Evolutionary conservation across 2,888 invertebrate genomes (phyloP).

Genomic region (Archips xylosteana): DNA sequence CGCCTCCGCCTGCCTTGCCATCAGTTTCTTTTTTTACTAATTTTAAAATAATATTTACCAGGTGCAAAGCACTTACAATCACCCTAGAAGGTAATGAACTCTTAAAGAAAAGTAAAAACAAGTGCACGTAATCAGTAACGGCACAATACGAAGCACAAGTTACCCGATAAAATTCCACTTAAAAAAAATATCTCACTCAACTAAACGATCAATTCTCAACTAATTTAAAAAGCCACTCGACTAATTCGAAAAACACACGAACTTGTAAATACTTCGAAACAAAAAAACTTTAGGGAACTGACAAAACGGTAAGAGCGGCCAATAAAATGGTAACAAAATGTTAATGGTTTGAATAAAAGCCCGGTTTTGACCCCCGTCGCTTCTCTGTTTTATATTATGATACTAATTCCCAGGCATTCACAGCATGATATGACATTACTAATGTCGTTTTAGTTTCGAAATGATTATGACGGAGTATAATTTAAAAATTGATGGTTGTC

Average conservation of each 20-base stretch:
- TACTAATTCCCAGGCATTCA: constrained; percentile 35
- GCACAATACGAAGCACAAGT: not conserved
- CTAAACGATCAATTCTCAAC: constrained; percentile 2
- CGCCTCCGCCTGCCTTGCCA: no score
- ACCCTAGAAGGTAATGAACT: no score
- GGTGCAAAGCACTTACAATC: no score
- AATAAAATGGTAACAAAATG: constrained; percentile 48
- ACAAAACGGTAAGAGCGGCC: constrained; percentile 43
- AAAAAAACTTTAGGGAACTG: constrained; percentile 34
- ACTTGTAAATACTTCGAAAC: constrained; percentile 20
- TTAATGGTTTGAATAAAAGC: constrained; percentile 42
- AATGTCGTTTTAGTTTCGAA: constrained; percentile 42
- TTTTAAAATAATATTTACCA: no score
- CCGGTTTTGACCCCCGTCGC: constrained; percentile 43
- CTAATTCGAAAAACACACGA: constrained; percentile 40
- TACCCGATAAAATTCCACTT: not conserved
- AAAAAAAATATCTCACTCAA: not conserved
- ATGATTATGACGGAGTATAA: constrained; percentile 36
- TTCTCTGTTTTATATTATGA: constrained; percentile 23
- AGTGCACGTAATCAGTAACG: no score
- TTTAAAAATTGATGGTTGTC: constrained; percentile 29
- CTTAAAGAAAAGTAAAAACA: no score
- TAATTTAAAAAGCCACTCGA: constrained; percentile 26
- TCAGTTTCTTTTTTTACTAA: no score
- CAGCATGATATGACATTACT: constrained; percentile 44